A percentile compares a stretch with the other conserved stretches of the same genome.
Evolutionary conservation across 1,140 invertebrate genomes (phyloP).

Genomic region (Oscheius sp.): DNA sequence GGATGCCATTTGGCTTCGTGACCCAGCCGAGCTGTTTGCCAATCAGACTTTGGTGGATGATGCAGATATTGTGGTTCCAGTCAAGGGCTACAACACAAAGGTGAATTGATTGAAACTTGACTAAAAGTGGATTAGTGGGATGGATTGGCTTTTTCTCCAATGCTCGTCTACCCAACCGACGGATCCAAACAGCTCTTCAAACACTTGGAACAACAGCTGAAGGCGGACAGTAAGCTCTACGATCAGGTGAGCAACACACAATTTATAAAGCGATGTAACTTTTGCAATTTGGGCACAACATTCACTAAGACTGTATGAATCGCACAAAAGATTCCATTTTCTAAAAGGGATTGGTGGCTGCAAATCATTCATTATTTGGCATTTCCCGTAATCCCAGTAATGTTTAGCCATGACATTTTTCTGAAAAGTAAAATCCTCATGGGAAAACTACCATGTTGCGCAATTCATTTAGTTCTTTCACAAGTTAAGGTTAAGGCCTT

Average conservation of each 20-base stretch:
- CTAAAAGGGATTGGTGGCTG: too few relatives aligned
- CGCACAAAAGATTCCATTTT: too few relatives aligned
- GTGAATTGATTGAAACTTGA: constrained; percentile 18
- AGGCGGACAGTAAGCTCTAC: constrained; percentile 31
- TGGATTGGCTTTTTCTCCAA: constrained; percentile 50
- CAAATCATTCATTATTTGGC: too few relatives aligned
- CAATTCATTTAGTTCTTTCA: background rate
- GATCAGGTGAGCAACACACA: constrained; percentile 41
- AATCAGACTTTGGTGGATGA: constrained; percentile 45
- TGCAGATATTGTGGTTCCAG: constrained; percentile 46
- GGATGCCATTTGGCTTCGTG: constrained; percentile 51
- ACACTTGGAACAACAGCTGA: constrained; percentile 38
- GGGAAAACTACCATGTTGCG: too few relatives aligned
- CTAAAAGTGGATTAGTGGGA: constrained; percentile 21
- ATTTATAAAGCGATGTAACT: too few relatives aligned
- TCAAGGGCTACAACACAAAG: constrained; percentile 40
- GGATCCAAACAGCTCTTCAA: constrained; percentile 39
- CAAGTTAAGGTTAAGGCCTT: background rate
- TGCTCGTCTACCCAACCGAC: constrained; percentile 48
- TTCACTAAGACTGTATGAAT: too few relatives aligned
- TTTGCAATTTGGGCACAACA: too few relatives aligned
- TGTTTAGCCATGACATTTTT: too few relatives aligned
- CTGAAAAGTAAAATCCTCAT: too few relatives aligned
- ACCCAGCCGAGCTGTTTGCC: constrained; percentile 35
- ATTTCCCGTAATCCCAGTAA: too few relatives aligned